Conservation (phyloP, 2,797 vertebrate species). For the Cuculus canorus region DNA sequence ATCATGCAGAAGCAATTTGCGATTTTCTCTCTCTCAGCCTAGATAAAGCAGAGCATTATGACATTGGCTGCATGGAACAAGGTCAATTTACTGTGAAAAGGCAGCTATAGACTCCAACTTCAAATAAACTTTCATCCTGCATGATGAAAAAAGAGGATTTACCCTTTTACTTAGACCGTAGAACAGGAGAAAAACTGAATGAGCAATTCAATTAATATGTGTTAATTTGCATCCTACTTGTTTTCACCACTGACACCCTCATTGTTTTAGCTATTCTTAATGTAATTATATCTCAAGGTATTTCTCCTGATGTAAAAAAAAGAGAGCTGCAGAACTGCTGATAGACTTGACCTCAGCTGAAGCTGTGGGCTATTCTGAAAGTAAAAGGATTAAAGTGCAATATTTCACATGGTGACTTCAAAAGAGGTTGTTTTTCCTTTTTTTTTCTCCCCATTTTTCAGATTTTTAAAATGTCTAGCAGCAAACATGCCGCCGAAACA, state of each 20-base stretch:
- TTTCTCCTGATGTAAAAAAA: slow-evolving; percentile 11
- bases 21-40: slow-evolving; percentile 78
- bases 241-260: not conserved
- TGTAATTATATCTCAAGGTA: slow-evolving; percentile 49
- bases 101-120: slow-evolving; percentile 77
- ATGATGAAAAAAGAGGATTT: slow-evolving; percentile 73
- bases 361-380: not conserved
- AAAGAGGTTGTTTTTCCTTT: not conserved
- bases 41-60: slow-evolving; percentile 83
- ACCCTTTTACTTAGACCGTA: slow-evolving; percentile 47
- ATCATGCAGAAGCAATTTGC: slow-evolving; percentile 84
- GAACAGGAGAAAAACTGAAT: slow-evolving; percentile 59
- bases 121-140: slow-evolving; percentile 79
- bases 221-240: slow-evolving; percentile 7
- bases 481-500: not conserved
- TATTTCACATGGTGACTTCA: not conserved
- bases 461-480: not conserved
- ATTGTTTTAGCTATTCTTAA: slow-evolving; percentile 51
- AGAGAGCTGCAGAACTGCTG: not conserved
- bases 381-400: slow-evolving; percentile 8
- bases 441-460: not conserved
- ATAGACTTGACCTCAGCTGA: not conserved
- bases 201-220: slow-evolving; percentile 65
- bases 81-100: slow-evolving; percentile 86
- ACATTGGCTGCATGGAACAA: slow-evolving; percentile 77